A percentile compares a stretch with the other conserved stretches of the same genome.
Evolutionary conservation across 1,140 invertebrate genomes (phyloP).

Genomic region (Dysdera silvatica): DNA sequence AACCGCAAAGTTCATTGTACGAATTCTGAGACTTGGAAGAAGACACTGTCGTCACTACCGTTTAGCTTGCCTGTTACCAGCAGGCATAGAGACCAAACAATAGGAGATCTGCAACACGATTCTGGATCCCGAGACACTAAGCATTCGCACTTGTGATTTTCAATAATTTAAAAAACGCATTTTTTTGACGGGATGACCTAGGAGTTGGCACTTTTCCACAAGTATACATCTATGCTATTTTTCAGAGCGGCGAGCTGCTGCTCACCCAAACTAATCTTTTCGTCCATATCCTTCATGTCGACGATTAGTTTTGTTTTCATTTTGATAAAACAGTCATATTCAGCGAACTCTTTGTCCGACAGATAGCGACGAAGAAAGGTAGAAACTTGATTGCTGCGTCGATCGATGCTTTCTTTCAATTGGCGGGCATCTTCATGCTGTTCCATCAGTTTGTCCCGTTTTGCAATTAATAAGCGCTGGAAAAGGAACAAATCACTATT

Average conservation of each 20-base stretch:
- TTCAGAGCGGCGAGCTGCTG: conserved; percentile 68
- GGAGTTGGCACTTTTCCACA: conserved; percentile 29
- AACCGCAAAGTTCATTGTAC: conserved; percentile 5
- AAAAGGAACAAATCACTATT: background rate
- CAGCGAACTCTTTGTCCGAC: conserved; percentile 63
- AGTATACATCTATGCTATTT: conserved; percentile 46
- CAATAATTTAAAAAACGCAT: conserved; percentile 1
- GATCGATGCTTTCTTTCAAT: conserved; percentile 74
- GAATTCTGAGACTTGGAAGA: background rate
- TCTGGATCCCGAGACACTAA: background rate
- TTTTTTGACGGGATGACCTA: background rate
- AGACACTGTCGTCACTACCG: conserved; percentile 11
- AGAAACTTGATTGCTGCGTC: conserved; percentile 64
- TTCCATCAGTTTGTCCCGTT: conserved; percentile 65
- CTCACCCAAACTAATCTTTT: conserved; percentile 77
- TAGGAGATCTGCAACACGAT: conserved; percentile 3
- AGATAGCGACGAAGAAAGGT: conserved; percentile 66
- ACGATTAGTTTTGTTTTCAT: conserved; percentile 87
- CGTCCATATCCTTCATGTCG: conserved; percentile 72
- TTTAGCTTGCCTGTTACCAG: conserved; percentile 2
- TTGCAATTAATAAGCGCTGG: conserved; percentile 46
- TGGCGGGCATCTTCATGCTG: conserved; percentile 77
- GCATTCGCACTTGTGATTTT: background rate
- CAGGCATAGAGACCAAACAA: conserved; percentile 13
- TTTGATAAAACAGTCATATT: conserved; percentile 80